Evolutionary conservation across 1,140 invertebrate genomes (phyloP).

Genomic region (Caenorhabditis brenneri): DNA sequence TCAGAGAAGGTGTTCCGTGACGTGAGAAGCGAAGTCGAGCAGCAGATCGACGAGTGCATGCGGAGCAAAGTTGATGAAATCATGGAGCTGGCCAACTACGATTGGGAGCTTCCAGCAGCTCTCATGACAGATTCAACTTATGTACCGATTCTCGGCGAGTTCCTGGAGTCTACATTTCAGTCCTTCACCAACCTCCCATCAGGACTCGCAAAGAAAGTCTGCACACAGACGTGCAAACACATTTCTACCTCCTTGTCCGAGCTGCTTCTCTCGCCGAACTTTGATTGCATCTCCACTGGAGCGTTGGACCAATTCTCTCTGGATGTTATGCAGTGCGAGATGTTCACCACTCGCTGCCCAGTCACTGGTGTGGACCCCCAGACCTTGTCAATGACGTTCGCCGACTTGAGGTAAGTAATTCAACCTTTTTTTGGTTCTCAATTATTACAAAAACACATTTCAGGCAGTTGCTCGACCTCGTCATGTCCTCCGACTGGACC

Average conservation of each 20-base stretch:
- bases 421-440: neutral
- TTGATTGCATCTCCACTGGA: constrained; percentile 88
- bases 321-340: constrained; percentile 95
- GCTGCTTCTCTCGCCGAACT: constrained; percentile 81
- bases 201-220: constrained; percentile 66
- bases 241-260: constrained; percentile 83
- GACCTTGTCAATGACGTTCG: constrained; percentile 83
- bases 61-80: constrained; percentile 93
- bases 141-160: constrained; percentile 91
- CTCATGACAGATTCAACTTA: constrained; percentile 87
- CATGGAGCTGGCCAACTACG: constrained; percentile 89
- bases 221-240: constrained; percentile 80
- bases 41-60: constrained; percentile 91
- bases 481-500: constrained; percentile 94
- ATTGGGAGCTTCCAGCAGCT: constrained; percentile 90
- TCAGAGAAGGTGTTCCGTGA: constrained; percentile 75
- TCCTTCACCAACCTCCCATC: constrained; percentile 84
- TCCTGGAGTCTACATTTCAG: constrained; percentile 87
- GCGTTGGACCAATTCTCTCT: constrained; percentile 94
- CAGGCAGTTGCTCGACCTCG: constrained; percentile 88
- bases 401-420: constrained; percentile 76
- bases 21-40: constrained; percentile 85
- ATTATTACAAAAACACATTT: neutral
- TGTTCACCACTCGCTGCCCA: constrained; percentile 65
- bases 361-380: constrained; percentile 67